Percentiles rank a stretch among this genome's conserved stretches.
phyloP scores from a whole-genome alignment of 2,113 vertebrate species.

The Cardinalis cardinalis region DNA sequence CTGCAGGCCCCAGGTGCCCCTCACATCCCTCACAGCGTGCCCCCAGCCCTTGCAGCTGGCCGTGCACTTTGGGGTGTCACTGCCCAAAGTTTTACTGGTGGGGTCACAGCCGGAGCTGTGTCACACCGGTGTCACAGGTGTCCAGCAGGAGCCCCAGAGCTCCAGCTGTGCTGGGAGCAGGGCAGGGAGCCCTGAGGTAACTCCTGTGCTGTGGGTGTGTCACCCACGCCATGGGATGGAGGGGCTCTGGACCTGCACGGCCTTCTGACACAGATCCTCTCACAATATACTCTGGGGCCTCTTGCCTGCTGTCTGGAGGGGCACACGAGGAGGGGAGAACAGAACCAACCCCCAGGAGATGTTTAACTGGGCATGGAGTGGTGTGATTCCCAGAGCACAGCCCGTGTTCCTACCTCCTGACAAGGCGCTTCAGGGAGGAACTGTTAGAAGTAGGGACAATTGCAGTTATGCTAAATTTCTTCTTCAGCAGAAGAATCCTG shows the following conservation, averaged over 20 bases:
- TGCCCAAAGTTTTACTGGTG: not conserved
- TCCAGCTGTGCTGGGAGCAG: rapidly evolving
- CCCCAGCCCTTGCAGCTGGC: not conserved
- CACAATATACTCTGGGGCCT: not conserved
- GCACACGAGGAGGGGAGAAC: not conserved
- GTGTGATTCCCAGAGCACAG: not conserved
- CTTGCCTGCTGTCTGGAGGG: not conserved
- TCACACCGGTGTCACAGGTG: not conserved
- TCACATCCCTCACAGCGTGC: not conserved
- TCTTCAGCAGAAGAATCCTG: not conserved
- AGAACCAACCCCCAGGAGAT: not conserved
- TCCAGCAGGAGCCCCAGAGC: not conserved
- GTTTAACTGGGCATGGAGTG: not conserved
- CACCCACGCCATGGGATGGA: rapidly evolving
- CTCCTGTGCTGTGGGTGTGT: rapidly evolving
- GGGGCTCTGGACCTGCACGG: not conserved
- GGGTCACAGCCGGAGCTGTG: not conserved
- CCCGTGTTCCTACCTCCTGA: not conserved
- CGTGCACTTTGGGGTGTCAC: rapidly evolving
- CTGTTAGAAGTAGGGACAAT: not conserved
- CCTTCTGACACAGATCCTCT: not conserved
- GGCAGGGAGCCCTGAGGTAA: not conserved
- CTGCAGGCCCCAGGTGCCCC: rapidly evolving
- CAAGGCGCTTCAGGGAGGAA: not conserved
- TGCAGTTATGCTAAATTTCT: not conserved